Evolutionary conservation across 92 coral and sea anemone species (phyloP), one percentile per base, ranked within the genome.

Genomic region (Actinostola sp.): DNA sequence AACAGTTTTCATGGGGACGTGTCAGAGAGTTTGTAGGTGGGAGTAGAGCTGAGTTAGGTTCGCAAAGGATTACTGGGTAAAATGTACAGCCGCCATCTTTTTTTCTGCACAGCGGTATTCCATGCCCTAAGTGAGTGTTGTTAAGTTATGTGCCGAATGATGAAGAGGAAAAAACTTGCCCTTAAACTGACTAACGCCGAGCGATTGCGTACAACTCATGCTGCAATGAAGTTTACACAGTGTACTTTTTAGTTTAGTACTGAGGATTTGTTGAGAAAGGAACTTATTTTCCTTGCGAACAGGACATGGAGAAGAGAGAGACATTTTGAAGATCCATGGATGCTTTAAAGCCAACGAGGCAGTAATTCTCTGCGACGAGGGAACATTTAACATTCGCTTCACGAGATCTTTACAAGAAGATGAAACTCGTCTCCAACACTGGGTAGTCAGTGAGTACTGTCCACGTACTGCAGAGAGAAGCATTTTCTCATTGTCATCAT

Each of bases 111-210:
- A n/a, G n/a, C n/a, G n/a, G n/a, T n/a, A n/a, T n/a, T n/a, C n/a
- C n/a, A n/a, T n/a, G n/a, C n/a, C n/a, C n/a, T n/a, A n/a, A n/a
- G 60, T 20, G 28, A 80, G 75, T 15, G 82, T 78, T 25, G 86
- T 51, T 53, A 90, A 70, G 33, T 90, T 88, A 54, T 88, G 92
- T 20, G 96, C 96, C 30, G 96, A 90, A 36, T 88, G 92, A 57
- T 90, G 91, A 12, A 87, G 88, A 0, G 96, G 96, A 34, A 88
- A 90, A 53, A 78, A 90, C 60, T 82, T 87, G 26, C 96, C 96
- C 46, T 76, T 83, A 41, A 90, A 71, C 38, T 66, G 79, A 27
- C 76, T 75, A 26, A 90, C 77, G 2, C 90, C 85, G 1, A 90
- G 81, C 15, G 86, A 70, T 41, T 88, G 87, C 71, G 82, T 63